Conservation (phyloP, 2,113 vertebrate species). For the Dinomys branickii region DNA sequence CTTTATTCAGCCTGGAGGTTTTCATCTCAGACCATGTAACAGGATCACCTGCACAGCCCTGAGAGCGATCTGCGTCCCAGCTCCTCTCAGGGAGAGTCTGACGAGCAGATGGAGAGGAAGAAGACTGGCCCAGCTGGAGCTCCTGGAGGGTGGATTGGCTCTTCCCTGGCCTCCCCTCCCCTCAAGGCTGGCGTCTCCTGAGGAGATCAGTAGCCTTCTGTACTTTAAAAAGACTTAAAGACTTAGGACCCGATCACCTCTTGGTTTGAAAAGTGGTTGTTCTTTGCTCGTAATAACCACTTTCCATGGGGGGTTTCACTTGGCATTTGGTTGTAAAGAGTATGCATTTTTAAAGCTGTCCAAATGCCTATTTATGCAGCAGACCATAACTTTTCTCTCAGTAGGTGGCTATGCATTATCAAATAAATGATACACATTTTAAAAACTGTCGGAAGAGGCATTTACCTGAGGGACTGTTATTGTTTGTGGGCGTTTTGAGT, state of each 20-base stretch:
- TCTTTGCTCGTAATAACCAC: conserved; percentile 55
- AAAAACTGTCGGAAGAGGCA: conserved; percentile 70
- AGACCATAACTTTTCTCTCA: conserved; percentile 60
- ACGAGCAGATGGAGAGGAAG: not conserved
- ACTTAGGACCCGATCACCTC: conserved; percentile 22
- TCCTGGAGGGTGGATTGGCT: not conserved
- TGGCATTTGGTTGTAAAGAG: conserved; percentile 60
- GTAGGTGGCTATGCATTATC: conserved; percentile 54
- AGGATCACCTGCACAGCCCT: not conserved
- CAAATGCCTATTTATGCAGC: conserved; percentile 66
- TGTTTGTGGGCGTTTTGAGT: not conserved
- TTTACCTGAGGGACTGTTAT: conserved; percentile 55
- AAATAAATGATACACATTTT: conserved; percentile 69
- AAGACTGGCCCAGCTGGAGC: not conserved
- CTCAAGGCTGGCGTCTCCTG: not conserved
- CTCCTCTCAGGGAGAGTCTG: not conserved
- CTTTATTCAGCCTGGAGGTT: not conserved
- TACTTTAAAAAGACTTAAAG: conserved; percentile 38
- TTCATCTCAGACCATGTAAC: not conserved
- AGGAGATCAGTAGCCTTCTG: not conserved
- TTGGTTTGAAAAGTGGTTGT: conserved; percentile 67
- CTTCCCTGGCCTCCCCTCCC: not conserved
- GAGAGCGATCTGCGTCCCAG: too few species aligned
- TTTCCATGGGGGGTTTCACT: conserved; percentile 55
- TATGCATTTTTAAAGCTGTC: conserved; percentile 75